Evolutionary conservation across 2,888 invertebrate species (phyloP).

Genomic region (Tholera decimalis): DNA sequence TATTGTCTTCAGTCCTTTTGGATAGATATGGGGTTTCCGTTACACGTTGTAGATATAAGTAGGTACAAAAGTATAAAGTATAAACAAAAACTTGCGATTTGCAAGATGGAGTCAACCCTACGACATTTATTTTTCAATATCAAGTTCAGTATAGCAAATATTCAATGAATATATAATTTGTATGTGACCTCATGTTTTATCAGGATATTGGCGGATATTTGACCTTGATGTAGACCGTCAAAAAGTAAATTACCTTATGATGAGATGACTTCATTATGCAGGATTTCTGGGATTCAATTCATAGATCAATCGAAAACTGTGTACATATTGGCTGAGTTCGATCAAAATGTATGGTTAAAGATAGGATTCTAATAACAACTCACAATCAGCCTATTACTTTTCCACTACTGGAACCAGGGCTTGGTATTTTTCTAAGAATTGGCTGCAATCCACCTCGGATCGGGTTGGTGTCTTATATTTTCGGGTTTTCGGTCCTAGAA

Average conservation of each 20-base stretch:
- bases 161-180: slow-evolving; percentile 69
- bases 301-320: background rate
- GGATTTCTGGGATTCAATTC: slow-evolving; percentile 27
- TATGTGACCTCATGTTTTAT: slow-evolving; percentile 30
- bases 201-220: slow-evolving; percentile 36
- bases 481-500: too few relatives aligned
- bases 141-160: slow-evolving; percentile 54
- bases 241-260: slow-evolving; percentile 19
- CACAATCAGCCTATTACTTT: too few relatives aligned
- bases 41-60: too few relatives aligned
- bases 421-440: too few relatives aligned
- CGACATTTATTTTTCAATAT: slow-evolving; percentile 58
- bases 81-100: background rate
- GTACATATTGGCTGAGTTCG: slow-evolving; percentile 6
- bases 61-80: too few relatives aligned
- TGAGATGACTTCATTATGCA: slow-evolving; percentile 41
- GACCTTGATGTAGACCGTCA: slow-evolving; percentile 54
- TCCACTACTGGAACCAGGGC: too few relatives aligned
- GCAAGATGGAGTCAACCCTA: slow-evolving; percentile 46
- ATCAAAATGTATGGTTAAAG: background rate
- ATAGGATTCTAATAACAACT: background rate
- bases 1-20: too few relatives aligned
- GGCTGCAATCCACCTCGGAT: too few relatives aligned
- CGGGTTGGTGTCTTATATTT: too few relatives aligned
- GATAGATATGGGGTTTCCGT: too few relatives aligned